Evolutionary conservation across 2,797 vertebrate genomes (phyloP).

Genomic region (Luscinia megarhynchos): DNA sequence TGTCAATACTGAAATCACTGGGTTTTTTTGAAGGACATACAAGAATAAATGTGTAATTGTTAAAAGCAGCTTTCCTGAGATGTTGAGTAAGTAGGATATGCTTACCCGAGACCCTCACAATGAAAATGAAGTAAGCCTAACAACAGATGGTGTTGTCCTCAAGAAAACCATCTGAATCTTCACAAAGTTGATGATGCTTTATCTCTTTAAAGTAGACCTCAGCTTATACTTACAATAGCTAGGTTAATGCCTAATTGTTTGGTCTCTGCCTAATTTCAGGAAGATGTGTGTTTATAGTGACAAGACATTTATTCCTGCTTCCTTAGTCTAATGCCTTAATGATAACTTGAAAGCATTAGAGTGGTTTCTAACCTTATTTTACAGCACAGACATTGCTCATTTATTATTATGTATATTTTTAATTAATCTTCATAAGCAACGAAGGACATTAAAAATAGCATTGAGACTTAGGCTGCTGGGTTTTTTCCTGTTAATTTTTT

Average conservation of each 20-base stretch:
- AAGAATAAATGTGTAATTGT: neutral
- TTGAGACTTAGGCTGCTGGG: neutral
- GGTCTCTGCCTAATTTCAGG: neutral
- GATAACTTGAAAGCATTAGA: neutral
- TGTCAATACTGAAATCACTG: neutral
- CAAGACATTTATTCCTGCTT: neutral
- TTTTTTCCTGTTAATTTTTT: neutral
- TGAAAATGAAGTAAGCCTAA: neutral
- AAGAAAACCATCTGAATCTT: neutral
- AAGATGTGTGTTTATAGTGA: neutral
- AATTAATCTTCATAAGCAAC: neutral
- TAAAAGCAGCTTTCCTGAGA: neutral
- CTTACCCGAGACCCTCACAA: neutral
- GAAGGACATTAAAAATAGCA: neutral
- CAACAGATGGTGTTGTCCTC: neutral
- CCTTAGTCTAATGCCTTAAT: neutral
- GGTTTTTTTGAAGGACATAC: neutral
- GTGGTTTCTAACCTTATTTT: neutral
- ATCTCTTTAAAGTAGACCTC: neutral
- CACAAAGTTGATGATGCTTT: neutral
- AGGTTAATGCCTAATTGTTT: neutral
- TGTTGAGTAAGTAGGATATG: neutral
- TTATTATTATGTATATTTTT: neutral
- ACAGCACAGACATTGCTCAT: neutral
- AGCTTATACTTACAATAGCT: neutral